Evolutionary conservation across 2,888 invertebrate genomes (phyloP).

Genomic region (Mesoligia furuncula): DNA sequence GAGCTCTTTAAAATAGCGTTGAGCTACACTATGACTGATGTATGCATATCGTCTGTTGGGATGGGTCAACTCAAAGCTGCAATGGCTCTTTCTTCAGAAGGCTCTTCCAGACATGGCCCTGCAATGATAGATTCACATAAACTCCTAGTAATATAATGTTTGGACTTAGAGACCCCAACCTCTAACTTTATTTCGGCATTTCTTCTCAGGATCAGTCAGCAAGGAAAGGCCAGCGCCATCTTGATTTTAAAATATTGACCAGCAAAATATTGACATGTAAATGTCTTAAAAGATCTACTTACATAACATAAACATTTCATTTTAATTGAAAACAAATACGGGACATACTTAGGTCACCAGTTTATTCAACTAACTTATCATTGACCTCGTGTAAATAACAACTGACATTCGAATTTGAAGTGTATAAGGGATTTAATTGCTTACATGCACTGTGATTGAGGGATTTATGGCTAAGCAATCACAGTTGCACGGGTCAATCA

Average conservation of each 20-base stretch:
- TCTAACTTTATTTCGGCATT: neutral
- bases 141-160: too few species aligned
- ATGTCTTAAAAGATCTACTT: neutral
- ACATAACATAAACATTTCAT: too few species aligned
- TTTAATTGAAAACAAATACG: constrained; percentile 6
- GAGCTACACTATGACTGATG: neutral
- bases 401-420: neutral
- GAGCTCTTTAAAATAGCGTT: neutral
- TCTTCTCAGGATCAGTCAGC: neutral
- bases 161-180: neutral
- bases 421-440: neutral
- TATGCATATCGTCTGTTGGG: neutral
- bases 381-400: neutral
- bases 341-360: neutral
- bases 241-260: too few species aligned
- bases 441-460: too few species aligned
- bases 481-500: too few species aligned
- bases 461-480: too few species aligned
- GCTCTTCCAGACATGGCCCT: too few species aligned
- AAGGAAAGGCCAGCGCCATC: neutral
- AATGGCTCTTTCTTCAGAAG: neutral
- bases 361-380: constrained; percentile 6
- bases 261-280: too few species aligned
- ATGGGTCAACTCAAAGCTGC: neutral
- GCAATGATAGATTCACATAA: too few species aligned